Evolutionary conservation across 2,113 vertebrate genomes (phyloP), one percentile per base, ranked within the genome.

Genomic region (Lepisosteus osseus): DNA sequence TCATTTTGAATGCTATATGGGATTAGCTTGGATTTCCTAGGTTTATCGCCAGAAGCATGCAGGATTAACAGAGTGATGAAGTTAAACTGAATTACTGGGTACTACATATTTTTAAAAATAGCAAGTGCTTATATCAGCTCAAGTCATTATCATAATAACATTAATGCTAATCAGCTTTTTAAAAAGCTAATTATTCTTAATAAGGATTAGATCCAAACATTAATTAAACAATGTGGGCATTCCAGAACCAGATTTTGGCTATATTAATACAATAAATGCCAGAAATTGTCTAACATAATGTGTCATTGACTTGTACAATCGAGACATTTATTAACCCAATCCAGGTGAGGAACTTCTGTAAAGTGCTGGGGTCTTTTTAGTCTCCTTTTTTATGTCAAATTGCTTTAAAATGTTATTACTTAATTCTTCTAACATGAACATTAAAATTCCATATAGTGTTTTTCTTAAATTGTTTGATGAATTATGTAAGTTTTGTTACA

Each of bases 1-100:
- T 84, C 80, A 82, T 79, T 84, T 82, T 91, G 83, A 88, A 92
- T 88, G 88, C 85, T 89, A 82, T 88, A 86, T 81, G 84, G 90
- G 91, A 94, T 94, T 94, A 94, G 87, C 82, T 64, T 77, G 82
- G 92, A 94, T 95, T 93, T 93, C 90, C 82, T 61, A 78, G 87
- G 86, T 93, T 95, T 94, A 94, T 95, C 90, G 89, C 89, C 87
- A 79, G 78, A 89, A 88, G 91, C 89, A 81, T 79, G 72, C 74
- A 87, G 85, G 91, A 93, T 94, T 95, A 95, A 86, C 79, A 82
- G 78, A 57, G 77, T 80, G 78, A 89, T 87, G 85, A 91, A 94
- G 88, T 92, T 83, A 89, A 92, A 88, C 90, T 89, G 82, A 91
- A 92, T 92, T 43, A 15, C 56, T 70, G 69, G 76, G 66, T 77